These are phyloP conservation scores for Oceanites oceanicus DNA, from an alignment of 2,113 vertebrate genomes.

Conservation along the genomic window DNA sequence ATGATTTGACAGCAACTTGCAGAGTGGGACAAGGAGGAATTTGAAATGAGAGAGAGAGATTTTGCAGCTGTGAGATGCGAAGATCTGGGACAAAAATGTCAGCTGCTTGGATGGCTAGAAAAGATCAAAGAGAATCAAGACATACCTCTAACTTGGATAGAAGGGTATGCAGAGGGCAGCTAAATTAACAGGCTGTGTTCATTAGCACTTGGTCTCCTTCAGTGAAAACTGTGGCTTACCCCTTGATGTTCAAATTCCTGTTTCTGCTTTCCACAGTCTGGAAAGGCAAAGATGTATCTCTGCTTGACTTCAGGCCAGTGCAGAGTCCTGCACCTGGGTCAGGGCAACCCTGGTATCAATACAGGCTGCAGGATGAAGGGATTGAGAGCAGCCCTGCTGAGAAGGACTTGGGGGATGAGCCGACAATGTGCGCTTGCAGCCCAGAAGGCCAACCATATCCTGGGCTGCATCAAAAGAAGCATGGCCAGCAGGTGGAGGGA, in stretches of 20 bases:
- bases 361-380: too few relatives aligned
- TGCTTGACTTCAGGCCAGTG: background rate
- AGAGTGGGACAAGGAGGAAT: background rate
- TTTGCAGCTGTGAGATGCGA: background rate
- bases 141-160: background rate
- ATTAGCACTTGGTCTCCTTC: background rate
- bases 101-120: background rate
- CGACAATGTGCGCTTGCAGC: too few relatives aligned
- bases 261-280: background rate
- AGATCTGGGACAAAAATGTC: background rate
- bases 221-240: background rate
- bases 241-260: background rate
- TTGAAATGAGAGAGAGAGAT: background rate
- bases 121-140: background rate
- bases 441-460: too few relatives aligned
- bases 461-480: too few relatives aligned
- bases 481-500: too few relatives aligned
- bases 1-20: background rate
- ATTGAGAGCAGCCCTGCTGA: too few relatives aligned
- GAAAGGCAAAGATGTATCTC: background rate
- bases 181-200: background rate
- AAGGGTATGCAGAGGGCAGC: background rate
- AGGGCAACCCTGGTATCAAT: too few relatives aligned
- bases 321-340: too few relatives aligned
- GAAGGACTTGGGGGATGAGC: too few relatives aligned